Evolutionary conservation across 37 sponge, comb jelly and placozoan genomes (phyloP).

Genomic region (Ephydatia muelleri): DNA sequence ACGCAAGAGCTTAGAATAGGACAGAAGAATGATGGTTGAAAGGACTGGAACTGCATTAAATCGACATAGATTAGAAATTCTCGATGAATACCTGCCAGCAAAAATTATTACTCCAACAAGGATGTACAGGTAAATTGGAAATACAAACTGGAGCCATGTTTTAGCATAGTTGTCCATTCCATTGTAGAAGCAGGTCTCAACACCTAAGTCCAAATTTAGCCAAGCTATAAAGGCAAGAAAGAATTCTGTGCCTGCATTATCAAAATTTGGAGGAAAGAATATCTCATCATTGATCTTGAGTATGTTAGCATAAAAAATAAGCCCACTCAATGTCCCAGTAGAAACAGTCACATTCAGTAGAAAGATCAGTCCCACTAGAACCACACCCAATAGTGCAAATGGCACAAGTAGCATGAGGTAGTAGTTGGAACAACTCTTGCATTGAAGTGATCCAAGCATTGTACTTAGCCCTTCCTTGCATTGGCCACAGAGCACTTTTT

Average conservation of each 20-base stretch:
- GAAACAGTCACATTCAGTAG: constrained; percentile 7
- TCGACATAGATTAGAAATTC: constrained; percentile 8
- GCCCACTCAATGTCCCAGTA: not conserved
- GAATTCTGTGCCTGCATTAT: not conserved
- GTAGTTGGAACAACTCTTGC: constrained; percentile 6
- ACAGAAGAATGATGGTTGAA: constrained; percentile 42
- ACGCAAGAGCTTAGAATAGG: constrained; percentile 31
- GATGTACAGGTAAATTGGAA: constrained; percentile 40
- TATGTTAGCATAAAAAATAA: constrained; percentile 12
- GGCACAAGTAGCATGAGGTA: not conserved
- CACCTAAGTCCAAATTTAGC: constrained; percentile 51
- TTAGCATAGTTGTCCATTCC: constrained; percentile 40
- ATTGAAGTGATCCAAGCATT: not conserved
- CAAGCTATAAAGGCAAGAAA: constrained; percentile 19
- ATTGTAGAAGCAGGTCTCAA: constrained; percentile 39
- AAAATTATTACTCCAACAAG: constrained; percentile 19
- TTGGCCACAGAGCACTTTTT: constrained; percentile 31
- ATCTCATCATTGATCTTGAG: constrained; percentile 7
- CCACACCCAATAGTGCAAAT: constrained; percentile 16
- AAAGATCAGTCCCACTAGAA: not conserved
- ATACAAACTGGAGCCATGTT: constrained; percentile 50
- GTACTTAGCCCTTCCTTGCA: constrained; percentile 33
- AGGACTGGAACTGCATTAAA: constrained; percentile 35
- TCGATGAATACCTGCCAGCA: constrained; percentile 8
- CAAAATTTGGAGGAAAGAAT: constrained; percentile 3